Base-by-base conservation (phyloP, 2,888 invertebrate genomes). In the Adelphocoris suturalis region DNA sequence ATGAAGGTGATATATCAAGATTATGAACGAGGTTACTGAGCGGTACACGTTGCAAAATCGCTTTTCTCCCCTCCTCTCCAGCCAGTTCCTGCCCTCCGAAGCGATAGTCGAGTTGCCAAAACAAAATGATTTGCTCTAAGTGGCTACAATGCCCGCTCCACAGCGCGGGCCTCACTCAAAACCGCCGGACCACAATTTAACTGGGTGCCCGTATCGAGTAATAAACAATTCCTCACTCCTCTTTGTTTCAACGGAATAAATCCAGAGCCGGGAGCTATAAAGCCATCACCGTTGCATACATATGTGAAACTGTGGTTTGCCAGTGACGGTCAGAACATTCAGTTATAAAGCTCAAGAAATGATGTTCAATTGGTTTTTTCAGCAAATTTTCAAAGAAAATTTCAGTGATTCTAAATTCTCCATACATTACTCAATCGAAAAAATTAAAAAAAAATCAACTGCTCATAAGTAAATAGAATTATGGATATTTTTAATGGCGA, bases 1-100 rank as follows among this genome's bases (percentile, higher is more conserved):
- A 86, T 86, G 86, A 76, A 86, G 75, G 75, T 86, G 86, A 86
- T 86, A 86, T 86, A 86, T 86, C 86, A 86, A 86, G 86, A 86
- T 86, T 68, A 86, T 86, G 86, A 86, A 68, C 68, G 86, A 76
- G 85, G 57, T 85, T 85, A 61, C 57, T 37, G 85, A 52, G 85
- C 46, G 52, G 85, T 57, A 85, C 85, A 85, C 68, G 85, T 85
- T 85, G 85, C 85, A 28, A 85, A 85, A 85, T 57, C 85, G 57
- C 85, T 57, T 28, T 37, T 27, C 55, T 37, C 28, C 57, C 28
- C 23, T 55, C 61, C 23, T 5, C 23, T 5, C 23, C 52, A 46
- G 27, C 11, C 52, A 13, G 27, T 80, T 80, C 23, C 5, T 19
- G 19, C 52, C 82, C 19, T 57, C 61, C 16, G n/a, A 28, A n/a